These are phyloP conservation scores for Aphaenogaster ashmeadi DNA, from an alignment of 1,140 invertebrate genomes.

Conservation along the genomic window DNA sequence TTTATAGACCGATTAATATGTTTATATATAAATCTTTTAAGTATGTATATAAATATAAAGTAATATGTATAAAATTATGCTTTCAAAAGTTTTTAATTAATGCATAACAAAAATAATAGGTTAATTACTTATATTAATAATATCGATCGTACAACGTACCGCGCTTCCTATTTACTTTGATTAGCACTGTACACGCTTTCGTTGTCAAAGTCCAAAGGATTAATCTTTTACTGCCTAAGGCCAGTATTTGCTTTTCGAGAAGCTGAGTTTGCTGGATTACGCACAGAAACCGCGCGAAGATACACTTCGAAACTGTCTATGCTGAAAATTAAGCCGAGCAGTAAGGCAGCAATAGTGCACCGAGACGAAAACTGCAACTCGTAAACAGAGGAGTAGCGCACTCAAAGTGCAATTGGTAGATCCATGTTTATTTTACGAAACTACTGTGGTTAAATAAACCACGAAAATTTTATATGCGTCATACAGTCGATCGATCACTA, in stretches of 20 bases:
- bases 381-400: conserved; percentile 50
- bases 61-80: background rate
- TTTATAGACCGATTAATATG: background rate
- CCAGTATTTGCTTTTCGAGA: conserved; percentile 66
- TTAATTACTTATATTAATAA: conserved; percentile 32
- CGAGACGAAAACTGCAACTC: conserved; percentile 53
- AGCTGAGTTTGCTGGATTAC: conserved; percentile 72
- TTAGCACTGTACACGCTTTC: conserved; percentile 35
- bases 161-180: conserved; percentile 33
- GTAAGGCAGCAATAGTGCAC: conserved; percentile 17
- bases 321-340: conserved; percentile 62
- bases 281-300: conserved; percentile 46
- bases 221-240: conserved; percentile 70
- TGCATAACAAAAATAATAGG: background rate
- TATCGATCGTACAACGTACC: background rate
- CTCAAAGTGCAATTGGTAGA: conserved; percentile 22
- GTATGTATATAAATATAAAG: background rate
- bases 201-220: conserved; percentile 65
- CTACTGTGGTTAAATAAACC: background rate
- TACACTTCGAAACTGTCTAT: conserved; percentile 59
- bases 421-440: conserved; percentile 29
- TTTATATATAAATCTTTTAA: background rate
- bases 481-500: background rate
- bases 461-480: background rate
- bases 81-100: background rate